phyloP scores from a whole-genome alignment of 1,140 invertebrate species.

The Cotesia glomerata region DNA sequence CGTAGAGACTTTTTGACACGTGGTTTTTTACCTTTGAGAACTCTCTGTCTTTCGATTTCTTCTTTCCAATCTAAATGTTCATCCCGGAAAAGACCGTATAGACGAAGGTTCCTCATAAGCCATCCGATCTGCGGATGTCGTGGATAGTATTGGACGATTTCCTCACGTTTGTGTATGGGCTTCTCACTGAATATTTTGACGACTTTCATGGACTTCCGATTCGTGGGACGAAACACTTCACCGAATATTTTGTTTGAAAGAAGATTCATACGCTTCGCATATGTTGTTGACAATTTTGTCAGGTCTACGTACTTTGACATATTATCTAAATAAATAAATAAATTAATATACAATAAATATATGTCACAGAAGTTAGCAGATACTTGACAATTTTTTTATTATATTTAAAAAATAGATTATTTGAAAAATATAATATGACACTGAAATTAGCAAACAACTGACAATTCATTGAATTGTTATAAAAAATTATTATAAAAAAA shows the following conservation, averaged over 20 bases:
- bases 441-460: no score
- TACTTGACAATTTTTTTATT: no score
- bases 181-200: slow-evolving; percentile 79
- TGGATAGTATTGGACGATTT: slow-evolving; percentile 87
- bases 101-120: slow-evolving; percentile 74
- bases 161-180: slow-evolving; percentile 76
- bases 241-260: slow-evolving; percentile 90
- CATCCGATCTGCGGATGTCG: slow-evolving; percentile 76
- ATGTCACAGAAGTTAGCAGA: no score
- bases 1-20: no score
- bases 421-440: no score
- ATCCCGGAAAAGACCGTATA: slow-evolving; percentile 84
- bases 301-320: slow-evolving; percentile 75
- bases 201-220: slow-evolving; percentile 79
- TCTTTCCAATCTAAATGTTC: slow-evolving; percentile 93
- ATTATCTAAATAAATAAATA: no score
- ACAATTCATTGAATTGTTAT: no score
- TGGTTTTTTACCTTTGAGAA: slow-evolving; percentile 76
- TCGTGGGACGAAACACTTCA: slow-evolving; percentile 80
- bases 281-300: slow-evolving; percentile 74
- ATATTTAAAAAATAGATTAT: no score
- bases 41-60: slow-evolving; percentile 80
- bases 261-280: slow-evolving; percentile 84
- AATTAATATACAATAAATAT: no score
- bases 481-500: no score